These are phyloP conservation scores for Austrolebias charrua DNA, from an alignment of 2,797 vertebrate genomes.

Conservation along the genomic window DNA sequence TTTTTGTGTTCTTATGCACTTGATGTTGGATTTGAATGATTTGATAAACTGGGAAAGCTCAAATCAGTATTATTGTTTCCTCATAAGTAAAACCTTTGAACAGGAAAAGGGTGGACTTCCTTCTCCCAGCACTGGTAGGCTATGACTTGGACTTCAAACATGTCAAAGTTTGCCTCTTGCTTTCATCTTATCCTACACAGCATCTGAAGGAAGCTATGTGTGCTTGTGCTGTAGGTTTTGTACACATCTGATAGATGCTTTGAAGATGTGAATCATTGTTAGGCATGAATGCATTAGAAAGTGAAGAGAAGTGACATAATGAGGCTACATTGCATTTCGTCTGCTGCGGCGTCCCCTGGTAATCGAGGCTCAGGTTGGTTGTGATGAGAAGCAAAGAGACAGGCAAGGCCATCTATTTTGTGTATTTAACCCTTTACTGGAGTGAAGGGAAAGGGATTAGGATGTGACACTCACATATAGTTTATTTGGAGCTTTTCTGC, in stretches of 20 bases:
- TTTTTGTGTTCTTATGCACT: too few species aligned
- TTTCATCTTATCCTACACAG: too few species aligned
- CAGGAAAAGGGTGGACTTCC: too few species aligned
- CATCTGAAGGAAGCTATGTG: background rate
- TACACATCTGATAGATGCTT: constrained; percentile 23
- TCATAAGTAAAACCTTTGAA: too few species aligned
- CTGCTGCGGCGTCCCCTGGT: constrained; percentile 40
- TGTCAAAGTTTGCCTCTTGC: too few species aligned
- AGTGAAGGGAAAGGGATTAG: constrained; percentile 45
- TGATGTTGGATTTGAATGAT: too few species aligned
- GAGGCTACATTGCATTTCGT: constrained; percentile 52
- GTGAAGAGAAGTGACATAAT: constrained; percentile 65
- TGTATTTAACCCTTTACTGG: constrained; percentile 33
- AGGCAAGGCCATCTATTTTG: constrained; percentile 20
- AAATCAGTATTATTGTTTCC: too few species aligned
- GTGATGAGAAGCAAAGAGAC: constrained; percentile 43
- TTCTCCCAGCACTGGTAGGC: too few species aligned
- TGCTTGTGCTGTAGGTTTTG: constrained; percentile 32
- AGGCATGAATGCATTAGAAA: constrained; percentile 37
- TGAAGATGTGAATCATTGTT: constrained; percentile 27
- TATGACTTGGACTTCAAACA: too few species aligned
- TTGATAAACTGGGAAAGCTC: too few species aligned
- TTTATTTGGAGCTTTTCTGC: constrained; percentile 48
- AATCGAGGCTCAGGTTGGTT: constrained; percentile 36
- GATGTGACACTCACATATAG: constrained; percentile 34